Evolutionary conservation across 2,113 vertebrate genomes (phyloP).

Genomic region (Rattus rattus): DNA sequence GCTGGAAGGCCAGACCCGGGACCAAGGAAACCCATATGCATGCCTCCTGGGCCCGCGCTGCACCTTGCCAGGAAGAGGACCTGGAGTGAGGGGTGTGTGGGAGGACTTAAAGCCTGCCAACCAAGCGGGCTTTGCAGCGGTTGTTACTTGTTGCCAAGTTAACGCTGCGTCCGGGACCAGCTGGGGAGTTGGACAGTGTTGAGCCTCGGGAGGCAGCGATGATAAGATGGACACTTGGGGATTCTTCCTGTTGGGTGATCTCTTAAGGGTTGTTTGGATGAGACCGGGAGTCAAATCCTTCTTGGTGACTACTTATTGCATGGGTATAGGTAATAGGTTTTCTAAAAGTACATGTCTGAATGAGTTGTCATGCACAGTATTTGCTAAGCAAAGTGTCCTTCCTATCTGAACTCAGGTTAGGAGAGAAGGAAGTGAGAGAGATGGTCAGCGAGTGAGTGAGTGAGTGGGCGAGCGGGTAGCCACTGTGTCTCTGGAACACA

Average conservation of each 20-base stretch:
- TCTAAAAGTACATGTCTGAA: constrained; percentile 80
- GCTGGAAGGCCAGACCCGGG: not conserved
- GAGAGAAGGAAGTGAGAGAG: constrained; percentile 78
- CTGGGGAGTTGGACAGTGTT: constrained; percentile 73
- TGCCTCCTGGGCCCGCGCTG: not conserved
- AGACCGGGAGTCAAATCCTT: constrained; percentile 58
- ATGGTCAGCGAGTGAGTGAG: not conserved
- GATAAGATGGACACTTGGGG: constrained; percentile 78
- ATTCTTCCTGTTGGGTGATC: constrained; percentile 69
- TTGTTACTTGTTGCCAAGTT: constrained; percentile 80
- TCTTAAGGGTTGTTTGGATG: not conserved
- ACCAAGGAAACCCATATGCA: not conserved
- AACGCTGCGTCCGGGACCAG: constrained; percentile 73
- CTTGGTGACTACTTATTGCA: constrained; percentile 67
- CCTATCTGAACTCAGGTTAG: constrained; percentile 80
- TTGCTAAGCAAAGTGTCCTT: constrained; percentile 82
- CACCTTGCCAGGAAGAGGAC: not conserved
- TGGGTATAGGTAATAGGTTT: constrained; percentile 74
- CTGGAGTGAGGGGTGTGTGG: not conserved
- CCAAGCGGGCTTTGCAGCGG: not conserved
- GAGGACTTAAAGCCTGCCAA: not conserved
- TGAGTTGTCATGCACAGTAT: constrained; percentile 78
- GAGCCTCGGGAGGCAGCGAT: constrained; percentile 75
- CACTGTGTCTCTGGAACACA: too few relatives aligned
- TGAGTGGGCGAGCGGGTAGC: not conserved